phyloP scores from a whole-genome alignment of 2,888 invertebrate species.

The Antitype chi region DNA sequence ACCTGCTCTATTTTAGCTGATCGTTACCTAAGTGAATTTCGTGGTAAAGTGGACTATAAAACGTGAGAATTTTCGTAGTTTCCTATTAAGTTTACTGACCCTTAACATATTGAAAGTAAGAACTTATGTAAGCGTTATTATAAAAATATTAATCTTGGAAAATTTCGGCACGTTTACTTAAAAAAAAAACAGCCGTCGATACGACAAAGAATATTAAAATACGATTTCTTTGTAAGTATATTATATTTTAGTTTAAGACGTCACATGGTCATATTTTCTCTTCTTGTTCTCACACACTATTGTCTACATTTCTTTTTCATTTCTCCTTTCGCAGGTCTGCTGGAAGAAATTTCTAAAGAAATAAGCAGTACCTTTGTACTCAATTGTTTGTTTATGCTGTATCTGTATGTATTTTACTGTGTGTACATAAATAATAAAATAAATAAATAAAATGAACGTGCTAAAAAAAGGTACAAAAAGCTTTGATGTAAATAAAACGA shows the following conservation, averaged over 20 bases:
- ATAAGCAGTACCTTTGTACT: no score
- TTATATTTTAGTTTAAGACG: no score
- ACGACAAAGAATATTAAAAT: conserved; percentile 19
- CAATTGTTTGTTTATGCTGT: no score
- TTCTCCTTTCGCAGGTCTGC: no score
- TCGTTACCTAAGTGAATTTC: conserved; percentile 63
- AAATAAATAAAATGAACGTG: conserved; percentile 39
- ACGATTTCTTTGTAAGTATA: conserved; percentile 27
- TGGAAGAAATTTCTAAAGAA: no score
- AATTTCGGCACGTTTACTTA: neutral
- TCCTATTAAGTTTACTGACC: conserved; percentile 54
- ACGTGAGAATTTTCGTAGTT: conserved; percentile 45
- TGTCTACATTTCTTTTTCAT: no score
- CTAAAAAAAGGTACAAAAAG: conserved; percentile 32
- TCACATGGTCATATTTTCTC: no score
- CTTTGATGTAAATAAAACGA: conserved; percentile 69
- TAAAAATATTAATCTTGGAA: conserved; percentile 31
- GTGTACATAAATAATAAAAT: no score
- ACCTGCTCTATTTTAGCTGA: conserved; percentile 61
- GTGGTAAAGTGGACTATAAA: conserved; percentile 56
- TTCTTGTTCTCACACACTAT: no score
- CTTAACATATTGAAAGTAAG: conserved; percentile 39
- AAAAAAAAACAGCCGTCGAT: conserved; percentile 9
- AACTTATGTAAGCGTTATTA: conserved; percentile 27
- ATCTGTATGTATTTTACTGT: no score